Evolutionary conservation across 2,113 vertebrate species (phyloP), one percentile per base, ranked within the genome.

Genomic region (Maccullochella peelii): DNA sequence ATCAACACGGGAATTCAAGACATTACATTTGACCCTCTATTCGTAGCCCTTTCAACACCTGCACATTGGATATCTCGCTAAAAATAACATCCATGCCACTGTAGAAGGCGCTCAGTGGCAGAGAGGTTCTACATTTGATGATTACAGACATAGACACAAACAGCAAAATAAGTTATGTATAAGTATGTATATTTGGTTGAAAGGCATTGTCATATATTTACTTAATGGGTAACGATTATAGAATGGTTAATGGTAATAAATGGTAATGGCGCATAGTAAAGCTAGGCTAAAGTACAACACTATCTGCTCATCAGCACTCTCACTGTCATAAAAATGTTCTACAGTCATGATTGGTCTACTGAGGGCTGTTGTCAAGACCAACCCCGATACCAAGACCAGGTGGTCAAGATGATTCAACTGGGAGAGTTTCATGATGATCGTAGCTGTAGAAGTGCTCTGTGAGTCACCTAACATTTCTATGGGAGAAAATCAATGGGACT

Each of bases 1-100:
- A 82, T 63, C 83, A 77, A 78, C 89, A 33, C 0, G 86, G 92
- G 91, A 93, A 94, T 92, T 91, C 42, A 36, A 91, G 78, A 79
- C 82, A 44, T 82, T 80, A 75, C 82, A 86, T 85, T 80, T 91
- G 90, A 93, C 90, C 89, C 88, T 80, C 52, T 23, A 68, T 77
- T 81, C 80, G 8, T 42, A 72, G 88, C 74, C 89, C 79, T 74
- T 89, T 80, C 84, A 90, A 80, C 87, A 91, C 86, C 89, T 90
- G 80, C 80, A 88, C 84, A 84, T 83, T 87, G 84, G 65, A 90
- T 83, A 86, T 27, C 61, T 0, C 0, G 70, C 87, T 94, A 91
- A 89, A 94, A 92, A 94, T 93, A 94, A 67, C 65, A 77, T 27
- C 47, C 25, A 61, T 73, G 84, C 21, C 79, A 79, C 73, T 1